Evolutionary conservation across 2,888 invertebrate species (phyloP), one percentile per base, ranked within the genome.

Genomic region (Ochropleura leucogaster): DNA sequence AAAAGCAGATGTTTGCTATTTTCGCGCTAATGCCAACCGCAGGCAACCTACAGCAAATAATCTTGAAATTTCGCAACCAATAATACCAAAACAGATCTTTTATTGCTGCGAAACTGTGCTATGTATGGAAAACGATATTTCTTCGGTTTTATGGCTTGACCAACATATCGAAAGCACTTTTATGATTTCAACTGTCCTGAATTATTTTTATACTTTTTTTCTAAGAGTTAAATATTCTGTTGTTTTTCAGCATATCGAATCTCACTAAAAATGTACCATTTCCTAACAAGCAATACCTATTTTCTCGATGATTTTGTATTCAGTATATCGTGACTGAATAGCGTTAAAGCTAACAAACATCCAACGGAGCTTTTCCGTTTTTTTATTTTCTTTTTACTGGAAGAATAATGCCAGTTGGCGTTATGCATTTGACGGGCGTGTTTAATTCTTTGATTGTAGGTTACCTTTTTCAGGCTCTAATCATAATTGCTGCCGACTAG

Each of bases 1-100:
- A 87, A 77, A 89, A 79, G 42, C 73, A 83, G 87, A 88, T 85
- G 66, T 84, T 83, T 84, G 86, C 79, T 83, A 79, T 85, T 87
- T 87, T 77, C 85, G 79, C 86, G 87, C 81, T 81, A 90, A 90
- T 90, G 87, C 87, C 83, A 81, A 74, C 74, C 80, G 73, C 74
- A 74, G 63, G 30, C 60, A 68, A 72, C 71, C n/a, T 62, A 63
- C 68, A 74, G 63, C 73, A 77, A 78, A 77, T 79, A 72, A 74
- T 76, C 62, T 75, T 69, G 62, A 68, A 67, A 69, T 68, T 64
- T 59, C 51, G 65, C 49, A 62, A 68, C 57, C 63, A 42, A 30
- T 74, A 59, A 68, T 77, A 76, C 40, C 55, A 71, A 51, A 67
- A 69, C 40, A 72, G 12, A 59, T 64, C 74, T 66, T 79, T 77